These are phyloP conservation scores for Automeris io DNA, from an alignment of 2,888 invertebrate genomes.

Conservation along the genomic window DNA sequence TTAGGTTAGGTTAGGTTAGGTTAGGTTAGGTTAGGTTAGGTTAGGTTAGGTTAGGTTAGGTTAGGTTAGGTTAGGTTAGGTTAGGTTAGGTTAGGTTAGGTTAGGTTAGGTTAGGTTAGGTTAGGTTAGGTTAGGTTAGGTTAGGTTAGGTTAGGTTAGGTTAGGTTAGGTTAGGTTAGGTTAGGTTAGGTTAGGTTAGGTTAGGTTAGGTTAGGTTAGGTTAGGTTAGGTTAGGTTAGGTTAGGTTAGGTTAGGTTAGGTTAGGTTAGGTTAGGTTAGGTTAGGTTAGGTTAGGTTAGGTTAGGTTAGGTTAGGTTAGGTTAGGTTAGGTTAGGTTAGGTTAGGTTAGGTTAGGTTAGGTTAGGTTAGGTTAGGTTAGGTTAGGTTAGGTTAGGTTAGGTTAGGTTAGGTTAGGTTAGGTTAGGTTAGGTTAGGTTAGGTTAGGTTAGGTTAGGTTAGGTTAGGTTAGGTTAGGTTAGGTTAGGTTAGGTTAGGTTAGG, in stretches of 20 bases:
- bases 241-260: constrained; percentile 11
- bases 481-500: no score
- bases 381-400: no score
- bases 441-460: no score
- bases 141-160: constrained; percentile 9
- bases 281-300: constrained; percentile 12
- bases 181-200: constrained; percentile 8
- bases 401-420: no score
- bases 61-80: no score
- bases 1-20: constrained; percentile 17
- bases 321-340: constrained; percentile 17
- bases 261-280: constrained; percentile 10
- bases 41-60: constrained; percentile 17
- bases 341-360: constrained; percentile 16
- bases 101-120: background rate
- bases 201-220: constrained; percentile 10
- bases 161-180: constrained; percentile 11
- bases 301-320: constrained; percentile 16
- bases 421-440: no score
- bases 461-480: no score
- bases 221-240: constrained; percentile 10
- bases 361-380: constrained; percentile 15
- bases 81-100: constrained; percentile 10
- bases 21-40: constrained; percentile 17
- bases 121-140: constrained; percentile 6